Conservation (phyloP, 1,140 invertebrate species). For the Conopomorpha cramerella region DNA sequence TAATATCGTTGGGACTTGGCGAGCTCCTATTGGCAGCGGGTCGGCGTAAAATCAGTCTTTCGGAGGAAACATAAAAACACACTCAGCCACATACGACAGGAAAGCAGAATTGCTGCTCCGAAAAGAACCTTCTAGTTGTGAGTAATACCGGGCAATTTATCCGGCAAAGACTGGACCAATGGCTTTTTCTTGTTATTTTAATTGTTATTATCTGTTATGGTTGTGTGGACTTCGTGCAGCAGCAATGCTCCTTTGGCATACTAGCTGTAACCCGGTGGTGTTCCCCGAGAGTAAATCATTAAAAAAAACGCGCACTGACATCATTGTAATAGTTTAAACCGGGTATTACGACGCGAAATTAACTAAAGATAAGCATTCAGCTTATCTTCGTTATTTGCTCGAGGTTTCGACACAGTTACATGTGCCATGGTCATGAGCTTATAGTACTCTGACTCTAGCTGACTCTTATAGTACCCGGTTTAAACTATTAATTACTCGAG, state of each 20-base stretch:
- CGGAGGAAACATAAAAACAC: constrained; percentile 21
- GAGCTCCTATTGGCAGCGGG: constrained; percentile 21
- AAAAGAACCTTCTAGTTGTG: constrained; percentile 10
- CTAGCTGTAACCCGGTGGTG: too few relatives aligned
- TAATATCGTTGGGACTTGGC: constrained; percentile 35
- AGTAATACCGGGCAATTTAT: constrained; percentile 22
- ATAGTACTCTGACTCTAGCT: too few relatives aligned
- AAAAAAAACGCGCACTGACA: too few relatives aligned
- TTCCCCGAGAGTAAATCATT: too few relatives aligned
- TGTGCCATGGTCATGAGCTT: too few relatives aligned
- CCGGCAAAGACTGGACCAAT: constrained; percentile 17
- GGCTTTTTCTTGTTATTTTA: constrained; percentile 39
- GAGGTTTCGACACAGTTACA: too few relatives aligned
- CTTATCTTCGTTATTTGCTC: too few relatives aligned
- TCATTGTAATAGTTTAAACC: background rate
- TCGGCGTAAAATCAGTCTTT: constrained; percentile 5
- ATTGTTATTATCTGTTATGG: constrained; percentile 29
- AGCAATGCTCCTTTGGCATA: too few relatives aligned
- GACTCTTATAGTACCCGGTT: too few relatives aligned
- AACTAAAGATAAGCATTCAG: background rate
- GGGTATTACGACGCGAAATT: background rate
- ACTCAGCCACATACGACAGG: constrained; percentile 1
- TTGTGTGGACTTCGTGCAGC: too few relatives aligned
- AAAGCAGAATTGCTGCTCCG: constrained; percentile 5
- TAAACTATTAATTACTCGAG: too few relatives aligned